A percentile compares a stretch with the other conserved stretches of the same genome.
phyloP scores from a whole-genome alignment of 2,888 invertebrate species.

The Dermolepida albohirtum region DNA sequence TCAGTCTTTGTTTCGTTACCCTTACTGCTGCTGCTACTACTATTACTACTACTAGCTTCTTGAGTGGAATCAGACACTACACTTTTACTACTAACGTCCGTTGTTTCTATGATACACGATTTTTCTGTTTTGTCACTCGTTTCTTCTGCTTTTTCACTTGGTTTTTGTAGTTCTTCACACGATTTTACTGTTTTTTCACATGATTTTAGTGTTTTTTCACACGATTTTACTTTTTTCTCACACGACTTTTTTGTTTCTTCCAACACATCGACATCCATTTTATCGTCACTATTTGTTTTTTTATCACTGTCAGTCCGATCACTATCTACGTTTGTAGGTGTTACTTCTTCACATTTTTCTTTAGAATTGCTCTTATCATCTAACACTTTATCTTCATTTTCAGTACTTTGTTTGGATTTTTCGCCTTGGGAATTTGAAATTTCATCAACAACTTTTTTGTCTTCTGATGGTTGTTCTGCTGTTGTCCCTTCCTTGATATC shows the following conservation, averaged over 20 bases:
- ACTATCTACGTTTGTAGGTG: not conserved
- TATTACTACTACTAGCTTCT: constrained; percentile 3
- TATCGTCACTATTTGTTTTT: constrained; percentile 15
- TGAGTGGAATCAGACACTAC: not conserved
- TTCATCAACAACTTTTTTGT: constrained; percentile 26
- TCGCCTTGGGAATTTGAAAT: not conserved
- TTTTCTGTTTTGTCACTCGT: not conserved
- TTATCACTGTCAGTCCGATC: too few relatives aligned
- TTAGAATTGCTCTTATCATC: not conserved
- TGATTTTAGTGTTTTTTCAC: not conserved
- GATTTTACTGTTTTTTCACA: too few relatives aligned
- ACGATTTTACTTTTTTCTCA: too few relatives aligned
- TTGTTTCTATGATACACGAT: not conserved
- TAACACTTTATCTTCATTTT: constrained; percentile 32
- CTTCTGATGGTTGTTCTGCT: constrained; percentile 41
- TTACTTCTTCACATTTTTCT: constrained; percentile 21
- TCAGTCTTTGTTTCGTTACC: constrained; percentile 31
- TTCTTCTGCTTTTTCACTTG: too few relatives aligned
- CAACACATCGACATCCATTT: not conserved
- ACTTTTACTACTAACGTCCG: not conserved
- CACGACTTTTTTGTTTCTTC: not conserved
- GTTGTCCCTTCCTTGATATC: constrained; percentile 32
- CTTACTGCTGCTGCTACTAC: not conserved
- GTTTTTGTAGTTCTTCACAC: not conserved
- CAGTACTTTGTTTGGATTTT: constrained; percentile 5